phyloP scores from a whole-genome alignment of 1,140 invertebrate genomes.

The Apolygus lucorum region DNA sequence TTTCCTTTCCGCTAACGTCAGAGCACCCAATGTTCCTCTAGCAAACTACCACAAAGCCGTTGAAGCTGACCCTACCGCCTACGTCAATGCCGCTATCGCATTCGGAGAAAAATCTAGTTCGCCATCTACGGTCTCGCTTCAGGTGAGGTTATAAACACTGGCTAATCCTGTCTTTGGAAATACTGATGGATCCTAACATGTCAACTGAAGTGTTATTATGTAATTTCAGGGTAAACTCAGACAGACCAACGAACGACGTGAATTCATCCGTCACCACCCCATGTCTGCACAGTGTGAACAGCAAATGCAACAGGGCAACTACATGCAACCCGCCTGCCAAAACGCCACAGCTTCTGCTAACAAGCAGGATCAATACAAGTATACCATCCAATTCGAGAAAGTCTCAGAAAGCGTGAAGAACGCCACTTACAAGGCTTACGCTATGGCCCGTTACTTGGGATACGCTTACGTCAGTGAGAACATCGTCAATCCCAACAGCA shows the following conservation, averaged over 20 bases:
- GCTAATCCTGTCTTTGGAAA: too few relatives aligned
- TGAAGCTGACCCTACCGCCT: too few relatives aligned
- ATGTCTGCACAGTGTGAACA: constrained; percentile 41
- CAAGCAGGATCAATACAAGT: constrained; percentile 42
- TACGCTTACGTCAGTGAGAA: constrained; percentile 32
- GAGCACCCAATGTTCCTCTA: too few relatives aligned
- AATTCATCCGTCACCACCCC: constrained; percentile 41
- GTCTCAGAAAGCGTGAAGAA: constrained; percentile 30
- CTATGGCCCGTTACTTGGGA: constrained; percentile 23
- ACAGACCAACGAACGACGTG: constrained; percentile 43
- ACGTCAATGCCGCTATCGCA: too few relatives aligned
- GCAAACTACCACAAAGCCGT: too few relatives aligned
- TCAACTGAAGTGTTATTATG: too few relatives aligned
- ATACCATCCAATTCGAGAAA: constrained; percentile 43
- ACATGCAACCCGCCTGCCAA: constrained; percentile 45
- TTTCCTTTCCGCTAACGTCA: too few relatives aligned
- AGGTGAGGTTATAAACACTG: too few relatives aligned
- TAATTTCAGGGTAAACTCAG: constrained; percentile 39
- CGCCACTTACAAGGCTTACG: constrained; percentile 32
- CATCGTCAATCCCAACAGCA: constrained; percentile 30
- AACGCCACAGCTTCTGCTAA: constrained; percentile 43
- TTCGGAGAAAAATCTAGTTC: too few relatives aligned
- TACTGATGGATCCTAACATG: too few relatives aligned
- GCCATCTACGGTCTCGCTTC: too few relatives aligned
- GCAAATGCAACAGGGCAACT: constrained; percentile 45